These are phyloP conservation scores for Hucho hucho DNA, from an alignment of 2,113 vertebrate species.

Conservation along the genomic window DNA sequence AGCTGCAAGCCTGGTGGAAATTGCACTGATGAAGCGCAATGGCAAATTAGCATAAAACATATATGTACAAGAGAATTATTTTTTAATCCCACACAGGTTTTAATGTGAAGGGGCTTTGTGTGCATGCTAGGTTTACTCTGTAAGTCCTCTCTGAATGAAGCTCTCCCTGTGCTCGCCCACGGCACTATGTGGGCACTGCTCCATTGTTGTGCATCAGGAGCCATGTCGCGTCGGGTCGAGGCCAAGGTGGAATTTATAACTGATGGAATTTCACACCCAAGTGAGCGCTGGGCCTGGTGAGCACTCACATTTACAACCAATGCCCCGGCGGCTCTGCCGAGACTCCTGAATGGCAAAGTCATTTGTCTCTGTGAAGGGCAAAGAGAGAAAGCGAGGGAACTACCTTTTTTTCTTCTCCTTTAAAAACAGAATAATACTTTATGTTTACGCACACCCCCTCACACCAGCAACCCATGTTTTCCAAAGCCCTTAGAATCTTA, in stretches of 20 bases:
- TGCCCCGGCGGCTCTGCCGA: constrained; percentile 58
- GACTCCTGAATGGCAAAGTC: constrained; percentile 77
- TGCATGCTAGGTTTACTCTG: constrained; percentile 18
- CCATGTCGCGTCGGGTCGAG: constrained; percentile 57
- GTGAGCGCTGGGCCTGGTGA: constrained; percentile 55
- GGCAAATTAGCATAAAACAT: constrained; percentile 62
- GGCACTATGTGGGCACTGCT: not conserved
- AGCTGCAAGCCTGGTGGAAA: constrained; percentile 59
- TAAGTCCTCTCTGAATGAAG: not conserved
- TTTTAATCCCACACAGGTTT: constrained; percentile 59
- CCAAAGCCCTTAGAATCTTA: not conserved
- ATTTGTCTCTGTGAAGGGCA: constrained; percentile 80
- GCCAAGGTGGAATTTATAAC: constrained; percentile 73
- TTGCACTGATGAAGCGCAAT: constrained; percentile 65
- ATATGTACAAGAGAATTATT: constrained; percentile 59
- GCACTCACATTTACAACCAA: constrained; percentile 72
- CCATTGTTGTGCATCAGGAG: constrained; percentile 44
- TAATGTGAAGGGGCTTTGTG: constrained; percentile 43
- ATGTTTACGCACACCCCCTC: constrained; percentile 33
- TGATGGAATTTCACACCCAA: constrained; percentile 75
- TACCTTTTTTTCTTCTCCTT: constrained; percentile 87
- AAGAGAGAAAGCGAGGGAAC: constrained; percentile 36
- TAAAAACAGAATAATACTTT: constrained; percentile 58
- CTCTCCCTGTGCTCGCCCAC: no score
- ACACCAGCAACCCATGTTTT: constrained; percentile 3